These are phyloP conservation scores for Scrobipalpa costella DNA, from an alignment of 2,888 invertebrate genomes.

Conservation along the genomic window DNA sequence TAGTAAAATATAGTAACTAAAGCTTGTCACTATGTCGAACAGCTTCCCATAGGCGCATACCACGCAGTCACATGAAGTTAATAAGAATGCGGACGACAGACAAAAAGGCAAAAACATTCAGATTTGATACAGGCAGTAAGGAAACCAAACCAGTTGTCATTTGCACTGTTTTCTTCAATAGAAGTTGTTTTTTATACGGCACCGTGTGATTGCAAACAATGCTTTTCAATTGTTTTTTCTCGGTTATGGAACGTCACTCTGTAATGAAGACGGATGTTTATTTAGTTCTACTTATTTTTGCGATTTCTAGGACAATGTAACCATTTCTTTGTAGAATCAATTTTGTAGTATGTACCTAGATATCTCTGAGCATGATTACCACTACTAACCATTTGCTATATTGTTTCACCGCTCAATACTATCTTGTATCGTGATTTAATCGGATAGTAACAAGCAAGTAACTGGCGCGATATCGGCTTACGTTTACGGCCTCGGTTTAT, in stretches of 20 bases:
- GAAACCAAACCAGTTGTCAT: slow-evolving; percentile 39
- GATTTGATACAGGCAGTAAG: slow-evolving; percentile 84
- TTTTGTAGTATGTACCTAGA: not conserved
- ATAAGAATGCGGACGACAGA: slow-evolving; percentile 82
- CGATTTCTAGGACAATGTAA: slow-evolving; percentile 12
- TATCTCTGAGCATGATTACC: slow-evolving; percentile 15
- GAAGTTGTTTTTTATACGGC: slow-evolving; percentile 50
- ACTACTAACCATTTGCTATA: slow-evolving; percentile 17
- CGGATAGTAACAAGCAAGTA: not conserved
- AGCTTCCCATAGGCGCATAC: slow-evolving; percentile 71
- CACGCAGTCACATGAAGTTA: slow-evolving; percentile 83
- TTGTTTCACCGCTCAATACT: slow-evolving; percentile 14
- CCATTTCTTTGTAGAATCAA: not conserved
- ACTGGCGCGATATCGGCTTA: slow-evolving; percentile 6
- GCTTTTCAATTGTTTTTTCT: slow-evolving; percentile 48
- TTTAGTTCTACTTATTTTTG: slow-evolving; percentile 22
- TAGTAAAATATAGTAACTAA: slow-evolving; percentile 32
- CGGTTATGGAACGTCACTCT: slow-evolving; percentile 42
- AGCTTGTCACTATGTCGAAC: slow-evolving; percentile 56
- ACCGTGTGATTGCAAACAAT: slow-evolving; percentile 54
- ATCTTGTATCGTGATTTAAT: slow-evolving; percentile 15
- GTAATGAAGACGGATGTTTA: slow-evolving; percentile 6
- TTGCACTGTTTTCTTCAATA: slow-evolving; percentile 36
- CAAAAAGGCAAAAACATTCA: slow-evolving; percentile 80
- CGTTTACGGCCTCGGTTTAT: slow-evolving; percentile 6